Percentiles rank a stretch among this genome's conserved stretches.
These are phyloP conservation scores for Semicossyphus pulcher DNA, from an alignment of 2,113 vertebrate genomes.

Conservation along the genomic window DNA sequence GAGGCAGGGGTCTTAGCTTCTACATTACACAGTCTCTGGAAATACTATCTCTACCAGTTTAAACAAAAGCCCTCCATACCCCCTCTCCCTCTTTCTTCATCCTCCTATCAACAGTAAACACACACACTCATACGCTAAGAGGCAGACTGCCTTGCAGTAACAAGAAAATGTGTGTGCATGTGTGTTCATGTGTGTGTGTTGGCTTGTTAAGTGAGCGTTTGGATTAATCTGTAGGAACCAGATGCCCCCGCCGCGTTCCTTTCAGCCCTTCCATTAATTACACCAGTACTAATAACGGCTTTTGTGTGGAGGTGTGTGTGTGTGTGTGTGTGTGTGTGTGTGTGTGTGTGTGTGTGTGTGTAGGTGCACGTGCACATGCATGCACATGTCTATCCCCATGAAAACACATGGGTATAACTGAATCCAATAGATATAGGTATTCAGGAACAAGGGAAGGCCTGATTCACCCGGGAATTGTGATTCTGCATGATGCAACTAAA, in stretches of 20 bases:
- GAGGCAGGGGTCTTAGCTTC: conserved; percentile 36
- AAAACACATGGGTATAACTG: conserved; percentile 49
- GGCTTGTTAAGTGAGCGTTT: conserved; percentile 65
- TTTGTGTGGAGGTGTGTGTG: conserved; percentile 61
- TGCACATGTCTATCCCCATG: conserved; percentile 44
- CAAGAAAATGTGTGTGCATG: conserved; percentile 5
- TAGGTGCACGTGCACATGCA: conserved; percentile 15
- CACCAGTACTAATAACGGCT: conserved; percentile 79
- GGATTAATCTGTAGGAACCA: conserved; percentile 80
- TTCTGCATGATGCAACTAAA: neutral
- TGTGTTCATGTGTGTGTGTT: conserved; percentile 28
- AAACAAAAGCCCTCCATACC: conserved; percentile 52
- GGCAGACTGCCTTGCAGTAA: conserved; percentile 33
- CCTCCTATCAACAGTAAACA: conserved; percentile 62
- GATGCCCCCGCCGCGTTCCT: conserved; percentile 71
- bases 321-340: conserved; percentile 21
- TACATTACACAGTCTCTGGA: conserved; percentile 45
- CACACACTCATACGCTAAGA: conserved; percentile 19
- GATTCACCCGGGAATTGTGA: conserved; percentile 5
- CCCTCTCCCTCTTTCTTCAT: conserved; percentile 28
- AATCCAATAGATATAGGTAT: conserved; percentile 63
- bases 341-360: conserved; percentile 19
- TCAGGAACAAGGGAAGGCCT: conserved; percentile 16
- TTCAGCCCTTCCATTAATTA: conserved; percentile 83
- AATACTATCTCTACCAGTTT: conserved; percentile 60